Conservation (phyloP, 2,797 vertebrate genomes). For the Hippoglossus hippoglossus region DNA sequence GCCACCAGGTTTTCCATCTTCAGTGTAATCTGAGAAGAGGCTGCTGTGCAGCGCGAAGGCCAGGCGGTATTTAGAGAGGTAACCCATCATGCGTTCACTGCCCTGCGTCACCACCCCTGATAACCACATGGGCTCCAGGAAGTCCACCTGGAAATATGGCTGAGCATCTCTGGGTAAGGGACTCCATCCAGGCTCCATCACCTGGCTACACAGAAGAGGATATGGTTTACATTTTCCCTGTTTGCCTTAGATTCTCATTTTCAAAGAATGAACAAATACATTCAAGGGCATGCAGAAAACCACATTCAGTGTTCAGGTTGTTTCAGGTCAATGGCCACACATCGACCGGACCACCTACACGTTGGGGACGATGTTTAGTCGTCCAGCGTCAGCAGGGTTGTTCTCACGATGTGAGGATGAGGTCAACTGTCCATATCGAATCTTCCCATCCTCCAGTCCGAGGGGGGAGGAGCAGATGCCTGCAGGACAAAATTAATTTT, state of each 20-base stretch:
- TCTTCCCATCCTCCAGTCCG: conserved; percentile 86
- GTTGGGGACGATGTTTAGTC: conserved; percentile 86
- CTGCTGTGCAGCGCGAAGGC: conserved; percentile 79
- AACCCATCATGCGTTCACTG: conserved; percentile 81
- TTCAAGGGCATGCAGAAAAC: not conserved
- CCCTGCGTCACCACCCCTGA: conserved; percentile 87
- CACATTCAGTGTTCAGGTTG: not conserved
- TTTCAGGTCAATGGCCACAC: accelerated
- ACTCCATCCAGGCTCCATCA: conserved; percentile 89
- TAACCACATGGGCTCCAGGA: conserved; percentile 86
- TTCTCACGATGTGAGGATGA: conserved; percentile 85
- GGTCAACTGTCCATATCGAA: conserved; percentile 85
- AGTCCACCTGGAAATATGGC: conserved; percentile 88
- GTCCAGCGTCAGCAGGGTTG: conserved; percentile 87
- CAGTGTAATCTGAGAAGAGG: conserved; percentile 81
- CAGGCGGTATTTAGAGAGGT: conserved; percentile 83
- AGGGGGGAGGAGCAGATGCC: conserved; percentile 84
- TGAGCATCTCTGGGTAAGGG: conserved; percentile 79
- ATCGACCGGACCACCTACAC: conserved; percentile 76
- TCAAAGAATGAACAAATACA: not conserved
- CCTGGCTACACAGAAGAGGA: conserved; percentile 68
- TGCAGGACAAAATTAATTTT: conserved; percentile 37
- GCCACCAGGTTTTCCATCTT: conserved; percentile 51
- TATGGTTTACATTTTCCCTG: not conserved
- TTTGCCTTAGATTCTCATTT: not conserved